A percentile compares a stretch with the other conserved stretches of the same genome.
These are phyloP conservation scores for Congeria kusceri DNA, from an alignment of 2,888 invertebrate genomes.

Conservation along the genomic window DNA sequence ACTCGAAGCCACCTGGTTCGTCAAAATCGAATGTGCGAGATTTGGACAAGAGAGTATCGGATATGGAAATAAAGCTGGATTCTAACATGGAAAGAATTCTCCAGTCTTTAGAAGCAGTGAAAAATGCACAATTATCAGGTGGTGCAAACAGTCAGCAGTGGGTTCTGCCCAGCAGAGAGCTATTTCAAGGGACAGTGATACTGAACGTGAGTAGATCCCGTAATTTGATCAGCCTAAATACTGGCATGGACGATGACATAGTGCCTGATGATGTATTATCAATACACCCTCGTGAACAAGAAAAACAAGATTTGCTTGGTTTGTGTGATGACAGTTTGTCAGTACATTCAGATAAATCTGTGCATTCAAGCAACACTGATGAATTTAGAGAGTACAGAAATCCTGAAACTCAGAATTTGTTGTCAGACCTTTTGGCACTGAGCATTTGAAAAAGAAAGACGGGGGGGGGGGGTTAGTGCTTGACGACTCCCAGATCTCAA, in stretches of 20 bases:
- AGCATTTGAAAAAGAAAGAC: no score
- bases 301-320: constrained; percentile 2
- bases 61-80: not conserved
- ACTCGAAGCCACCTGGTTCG: no score
- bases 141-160: not conserved
- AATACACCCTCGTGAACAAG: not conserved
- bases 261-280: constrained; percentile 4
- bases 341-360: no score
- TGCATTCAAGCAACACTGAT: no score
- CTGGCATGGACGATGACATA: constrained; percentile 9
- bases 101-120: not conserved
- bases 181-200: no score
- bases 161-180: not conserved
- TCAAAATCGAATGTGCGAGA: no score
- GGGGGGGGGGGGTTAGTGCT: no score
- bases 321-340: no score
- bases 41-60: not conserved
- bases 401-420: no score
- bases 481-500: no score
- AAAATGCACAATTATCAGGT: constrained; percentile 2
- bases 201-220: not conserved
- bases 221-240: not conserved
- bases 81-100: not conserved
- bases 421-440: no score
- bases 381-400: no score